Conservation (phyloP, 2,797 vertebrate genomes). For the Labeo calbasu region DNA sequence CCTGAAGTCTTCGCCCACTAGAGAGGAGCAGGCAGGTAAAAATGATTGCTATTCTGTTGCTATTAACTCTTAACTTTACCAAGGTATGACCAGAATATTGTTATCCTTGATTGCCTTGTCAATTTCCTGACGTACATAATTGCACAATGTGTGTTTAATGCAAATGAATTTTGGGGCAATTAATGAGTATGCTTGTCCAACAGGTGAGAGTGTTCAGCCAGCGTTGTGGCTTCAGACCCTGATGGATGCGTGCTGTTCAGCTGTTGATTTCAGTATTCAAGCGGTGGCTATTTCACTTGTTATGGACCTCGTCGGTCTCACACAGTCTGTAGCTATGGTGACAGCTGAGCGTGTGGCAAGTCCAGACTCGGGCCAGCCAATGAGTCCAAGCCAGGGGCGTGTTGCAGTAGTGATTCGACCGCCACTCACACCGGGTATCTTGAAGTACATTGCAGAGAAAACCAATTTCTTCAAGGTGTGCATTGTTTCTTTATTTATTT, state of each 20-base stretch:
- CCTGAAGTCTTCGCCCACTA: slow-evolving; percentile 84
- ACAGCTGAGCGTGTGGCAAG: slow-evolving; percentile 85
- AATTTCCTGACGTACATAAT: background rate
- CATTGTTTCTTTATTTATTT: background rate
- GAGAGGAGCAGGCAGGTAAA: slow-evolving; percentile 77
- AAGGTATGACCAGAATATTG: background rate
- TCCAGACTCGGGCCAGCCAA: slow-evolving; percentile 83
- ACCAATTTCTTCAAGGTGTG: slow-evolving; percentile 96
- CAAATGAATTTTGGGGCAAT: background rate
- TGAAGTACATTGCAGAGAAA: slow-evolving; percentile 92
- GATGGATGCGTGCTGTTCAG: slow-evolving; percentile 91
- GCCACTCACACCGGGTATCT: slow-evolving; percentile 93
- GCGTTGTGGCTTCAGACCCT: slow-evolving; percentile 92
- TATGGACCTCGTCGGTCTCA: slow-evolving; percentile 95
- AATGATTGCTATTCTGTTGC: background rate
- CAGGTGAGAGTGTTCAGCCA: slow-evolving; percentile 84
- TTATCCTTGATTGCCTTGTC: background rate
- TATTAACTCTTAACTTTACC: background rate
- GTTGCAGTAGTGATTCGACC: slow-evolving; percentile 97
- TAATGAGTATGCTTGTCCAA: slow-evolving; percentile 69
- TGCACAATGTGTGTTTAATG: background rate
- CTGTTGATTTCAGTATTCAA: slow-evolving; percentile 88
- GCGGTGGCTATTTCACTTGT: slow-evolving; percentile 91
- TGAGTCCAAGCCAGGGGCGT: slow-evolving; percentile 96
- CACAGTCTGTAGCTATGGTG: slow-evolving; percentile 93